A percentile compares a stretch with the other conserved stretches of the same genome.
These are phyloP conservation scores for Balaeniceps rex DNA, from an alignment of 2,113 vertebrate genomes.

Conservation along the genomic window DNA sequence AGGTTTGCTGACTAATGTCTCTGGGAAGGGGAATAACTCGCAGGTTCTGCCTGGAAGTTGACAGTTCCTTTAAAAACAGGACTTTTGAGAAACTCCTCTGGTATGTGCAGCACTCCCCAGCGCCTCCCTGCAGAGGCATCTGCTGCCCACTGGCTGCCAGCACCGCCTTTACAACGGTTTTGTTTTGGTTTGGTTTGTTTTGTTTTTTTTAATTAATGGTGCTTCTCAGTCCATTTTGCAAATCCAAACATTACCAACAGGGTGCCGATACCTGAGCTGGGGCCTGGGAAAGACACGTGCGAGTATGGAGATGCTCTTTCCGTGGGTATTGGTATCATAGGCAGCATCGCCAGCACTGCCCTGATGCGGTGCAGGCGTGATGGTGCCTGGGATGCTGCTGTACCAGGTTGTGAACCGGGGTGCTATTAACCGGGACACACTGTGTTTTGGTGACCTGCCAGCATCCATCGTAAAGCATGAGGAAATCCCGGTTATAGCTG, in stretches of 20 bases:
- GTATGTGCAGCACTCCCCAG: accelerated
- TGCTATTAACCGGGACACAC: accelerated
- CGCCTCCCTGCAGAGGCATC: not conserved
- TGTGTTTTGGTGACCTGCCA: not conserved
- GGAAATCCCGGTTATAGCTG: not conserved
- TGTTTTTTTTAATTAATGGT: no score
- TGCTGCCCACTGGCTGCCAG: not conserved
- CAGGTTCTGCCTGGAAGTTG: not conserved
- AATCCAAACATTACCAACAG: not conserved
- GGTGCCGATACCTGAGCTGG: not conserved
- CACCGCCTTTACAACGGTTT: not conserved
- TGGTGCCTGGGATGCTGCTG: not conserved
- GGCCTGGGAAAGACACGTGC: not conserved
- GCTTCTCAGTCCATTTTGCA: not conserved
- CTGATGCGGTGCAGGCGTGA: accelerated
- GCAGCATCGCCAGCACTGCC: not conserved
- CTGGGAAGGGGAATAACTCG: not conserved
- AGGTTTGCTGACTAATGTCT: not conserved
- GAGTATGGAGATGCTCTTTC: not conserved
- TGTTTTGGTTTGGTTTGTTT: no score
- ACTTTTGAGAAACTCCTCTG: not conserved
- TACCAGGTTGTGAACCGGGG: not conserved
- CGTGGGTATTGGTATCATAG: not conserved
- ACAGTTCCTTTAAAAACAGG: not conserved
- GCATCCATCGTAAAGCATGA: not conserved